Evolutionary conservation across 35 echinoderm and acorn worm species (phyloP), one percentile per base, ranked within the genome.

Genomic region (Lytechinus variegatus): DNA sequence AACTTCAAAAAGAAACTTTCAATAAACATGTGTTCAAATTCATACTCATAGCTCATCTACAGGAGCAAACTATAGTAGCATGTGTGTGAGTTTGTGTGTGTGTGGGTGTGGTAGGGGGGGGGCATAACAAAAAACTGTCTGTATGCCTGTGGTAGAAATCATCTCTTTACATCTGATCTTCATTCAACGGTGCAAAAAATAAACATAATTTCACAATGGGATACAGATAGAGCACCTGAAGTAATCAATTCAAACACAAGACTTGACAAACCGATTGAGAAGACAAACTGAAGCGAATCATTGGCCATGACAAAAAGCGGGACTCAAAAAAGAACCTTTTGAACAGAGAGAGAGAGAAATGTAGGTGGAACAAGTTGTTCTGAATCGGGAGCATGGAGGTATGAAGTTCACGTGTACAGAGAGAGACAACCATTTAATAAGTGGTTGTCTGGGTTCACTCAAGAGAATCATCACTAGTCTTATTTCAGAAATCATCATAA

Each of bases 391-490:
- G 29, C 88, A 90, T 44, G 88, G 88, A 54, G 52, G 88, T 90
- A 90, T 90, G 88, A 90, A 90, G 88, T 90, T 28, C 88, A 90
- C 52, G 88, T 90, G 88, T 90, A 90, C 88, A 90, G 87, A 33
- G 27, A 89, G 56, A 58, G 56, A 10, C 56, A 11, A 58, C 56
- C 56, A 10, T 58, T 58, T 9, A 88, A n/a, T 27, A 9, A 90
- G 12, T 79, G 19, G n/a, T 24, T 7, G 66, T 79, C 66, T 79
- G 16, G 66, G 66, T 24, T 79, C 21, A 79, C 14, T 79, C 66
- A 79, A 4, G 19, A 16, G 66, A 79, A 79, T 79, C 66, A 79
- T 8, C 66, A 79, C n/a, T 79, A 79, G 66, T 79, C 66, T 79
- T 24, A 7, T 79, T 79, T 79, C 66, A 79, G 19, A 79, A 16